Percentiles rank a stretch among this genome's conserved stretches.
Evolutionary conservation across 1,140 invertebrate genomes (phyloP).

Genomic region (Fopius arisanus): DNA sequence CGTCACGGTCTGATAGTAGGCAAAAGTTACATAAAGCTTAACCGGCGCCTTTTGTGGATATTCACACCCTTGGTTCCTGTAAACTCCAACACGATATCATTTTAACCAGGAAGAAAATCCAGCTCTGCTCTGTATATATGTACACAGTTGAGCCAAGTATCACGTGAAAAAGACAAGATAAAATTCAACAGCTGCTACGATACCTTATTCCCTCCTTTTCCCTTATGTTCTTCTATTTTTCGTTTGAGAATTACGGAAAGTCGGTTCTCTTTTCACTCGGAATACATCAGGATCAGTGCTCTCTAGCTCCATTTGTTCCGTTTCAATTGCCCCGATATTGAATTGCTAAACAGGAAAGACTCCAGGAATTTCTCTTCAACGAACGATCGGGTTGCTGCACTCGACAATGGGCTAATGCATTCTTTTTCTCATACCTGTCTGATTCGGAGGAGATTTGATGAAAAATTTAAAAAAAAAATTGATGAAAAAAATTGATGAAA

Average conservation of each 20-base stretch:
- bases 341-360: constrained; percentile 21
- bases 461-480: too few relatives aligned
- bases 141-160: background rate
- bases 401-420: background rate
- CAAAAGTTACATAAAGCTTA: constrained; percentile 15
- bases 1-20: constrained; percentile 31
- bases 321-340: background rate
- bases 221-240: background rate
- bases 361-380: constrained; percentile 22
- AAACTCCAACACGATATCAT: background rate
- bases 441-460: too few relatives aligned
- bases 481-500: background rate
- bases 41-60: constrained; percentile 10
- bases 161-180: background rate
- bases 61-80: background rate
- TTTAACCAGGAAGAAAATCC: background rate
- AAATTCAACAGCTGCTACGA: background rate
- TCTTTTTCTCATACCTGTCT: background rate
- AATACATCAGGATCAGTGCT: background rate
- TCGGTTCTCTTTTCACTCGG: background rate
- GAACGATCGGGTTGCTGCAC: constrained; percentile 44
- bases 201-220: background rate
- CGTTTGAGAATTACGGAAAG: background rate
- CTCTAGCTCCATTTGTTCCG: background rate
- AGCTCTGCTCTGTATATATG: background rate